These are phyloP conservation scores for Orestias chungarensis DNA, from an alignment of 2,797 vertebrate genomes.

Conservation along the genomic window DNA sequence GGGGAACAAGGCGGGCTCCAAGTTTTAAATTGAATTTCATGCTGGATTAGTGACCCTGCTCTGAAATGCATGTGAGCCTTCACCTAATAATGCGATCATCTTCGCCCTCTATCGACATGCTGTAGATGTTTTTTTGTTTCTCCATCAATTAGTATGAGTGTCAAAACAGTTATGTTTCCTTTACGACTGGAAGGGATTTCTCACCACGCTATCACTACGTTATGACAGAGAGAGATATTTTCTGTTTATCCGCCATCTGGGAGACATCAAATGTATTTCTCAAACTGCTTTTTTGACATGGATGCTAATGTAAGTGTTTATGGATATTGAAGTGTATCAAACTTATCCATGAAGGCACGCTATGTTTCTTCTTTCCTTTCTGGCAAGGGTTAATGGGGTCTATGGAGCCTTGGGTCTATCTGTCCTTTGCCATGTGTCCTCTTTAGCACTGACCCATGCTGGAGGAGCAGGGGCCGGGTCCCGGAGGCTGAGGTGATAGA, in stretches of 20 bases:
- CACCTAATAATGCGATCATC: slow-evolving; percentile 73
- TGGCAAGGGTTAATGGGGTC: slow-evolving; percentile 55
- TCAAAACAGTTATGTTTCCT: slow-evolving; percentile 55
- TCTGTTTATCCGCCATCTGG: slow-evolving; percentile 15
- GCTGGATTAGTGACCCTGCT: slow-evolving; percentile 77
- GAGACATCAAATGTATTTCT: slow-evolving; percentile 10
- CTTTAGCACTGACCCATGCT: slow-evolving; percentile 75
- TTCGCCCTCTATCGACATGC: slow-evolving; percentile 67
- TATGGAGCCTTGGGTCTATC: slow-evolving; percentile 67
- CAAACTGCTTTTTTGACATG: neutral
- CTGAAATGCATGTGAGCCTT: slow-evolving; percentile 78
- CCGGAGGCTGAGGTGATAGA: slow-evolving; percentile 51
- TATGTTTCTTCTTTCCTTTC: slow-evolving; percentile 9
- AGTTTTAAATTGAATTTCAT: slow-evolving; percentile 83
- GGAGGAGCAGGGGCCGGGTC: slow-evolving; percentile 58
- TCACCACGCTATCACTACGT: slow-evolving; percentile 36
- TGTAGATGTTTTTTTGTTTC: slow-evolving; percentile 44
- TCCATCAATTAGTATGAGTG: slow-evolving; percentile 59
- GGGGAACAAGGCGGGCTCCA: slow-evolving; percentile 68
- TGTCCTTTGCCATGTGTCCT: slow-evolving; percentile 76
- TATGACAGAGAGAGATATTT: slow-evolving; percentile 17
- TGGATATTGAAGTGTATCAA: neutral
- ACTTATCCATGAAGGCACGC: neutral
- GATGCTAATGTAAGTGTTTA: neutral
- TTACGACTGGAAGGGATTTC: slow-evolving; percentile 52